Conservation (phyloP, 1,140 invertebrate genomes). For the Chionoecetes opilio region DNA sequence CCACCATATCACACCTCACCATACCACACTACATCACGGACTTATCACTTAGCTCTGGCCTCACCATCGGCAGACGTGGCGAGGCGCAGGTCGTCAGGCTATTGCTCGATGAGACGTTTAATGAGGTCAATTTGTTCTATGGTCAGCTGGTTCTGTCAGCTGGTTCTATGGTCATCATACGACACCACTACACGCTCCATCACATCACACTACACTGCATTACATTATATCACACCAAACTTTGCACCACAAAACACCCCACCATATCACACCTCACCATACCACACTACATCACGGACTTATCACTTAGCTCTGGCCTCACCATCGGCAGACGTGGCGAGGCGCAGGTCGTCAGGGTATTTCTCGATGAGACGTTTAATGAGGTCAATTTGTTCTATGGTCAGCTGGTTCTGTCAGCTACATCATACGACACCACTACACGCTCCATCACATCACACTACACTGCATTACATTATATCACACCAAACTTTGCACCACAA, state of each 20-base stretch:
- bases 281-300: background rate
- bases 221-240: background rate
- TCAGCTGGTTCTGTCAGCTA: no score
- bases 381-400: slow-evolving; percentile 68
- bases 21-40: background rate
- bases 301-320: background rate
- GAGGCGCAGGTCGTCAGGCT: slow-evolving; percentile 62
- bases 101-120: slow-evolving; percentile 60
- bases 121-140: slow-evolving; percentile 68
- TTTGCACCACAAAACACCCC: background rate
- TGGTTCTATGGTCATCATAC: no score
- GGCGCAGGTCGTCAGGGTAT: slow-evolving; percentile 61
- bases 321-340: slow-evolving; percentile 62
- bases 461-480: background rate
- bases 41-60: background rate
- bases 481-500: background rate
- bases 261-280: background rate
- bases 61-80: slow-evolving; percentile 59
- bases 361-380: slow-evolving; percentile 60
- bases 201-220: no score
- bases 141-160: slow-evolving; percentile 61
- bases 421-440: no score
- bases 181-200: no score
- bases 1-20: no score
- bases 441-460: no score